Conservation (phyloP, 2,888 invertebrate species). For the Drosophila recens region DNA sequence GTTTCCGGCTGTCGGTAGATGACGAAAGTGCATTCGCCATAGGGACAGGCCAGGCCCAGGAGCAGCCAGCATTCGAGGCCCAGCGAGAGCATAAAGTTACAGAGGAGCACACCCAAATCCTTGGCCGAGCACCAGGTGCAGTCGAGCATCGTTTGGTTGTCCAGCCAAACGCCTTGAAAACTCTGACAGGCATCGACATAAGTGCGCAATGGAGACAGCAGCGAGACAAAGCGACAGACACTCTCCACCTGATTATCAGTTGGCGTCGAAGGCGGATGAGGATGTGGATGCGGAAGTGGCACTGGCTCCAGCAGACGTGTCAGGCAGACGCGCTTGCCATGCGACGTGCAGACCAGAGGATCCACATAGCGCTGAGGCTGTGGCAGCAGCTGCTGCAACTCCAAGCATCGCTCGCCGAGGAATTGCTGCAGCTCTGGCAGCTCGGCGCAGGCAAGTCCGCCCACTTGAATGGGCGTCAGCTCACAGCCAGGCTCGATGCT, state of each 20-base stretch:
- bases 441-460: conserved; percentile 86
- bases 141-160: conserved; percentile 86
- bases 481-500: conserved; percentile 88
- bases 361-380: conserved; percentile 85
- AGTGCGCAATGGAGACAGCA: conserved; percentile 85
- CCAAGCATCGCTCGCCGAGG: conserved; percentile 76
- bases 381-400: conserved; percentile 84
- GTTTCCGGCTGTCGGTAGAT: conserved; percentile 85
- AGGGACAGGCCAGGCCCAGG: conserved; percentile 90
- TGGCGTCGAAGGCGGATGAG: conserved; percentile 85
- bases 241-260: conserved; percentile 84
- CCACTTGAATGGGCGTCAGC: conserved; percentile 81
- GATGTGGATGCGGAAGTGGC: conserved; percentile 84
- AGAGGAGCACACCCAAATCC: conserved; percentile 94
- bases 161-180: conserved; percentile 87
- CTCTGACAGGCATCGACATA: conserved; percentile 78
- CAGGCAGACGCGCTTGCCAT: conserved; percentile 86
- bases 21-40: conserved; percentile 92
- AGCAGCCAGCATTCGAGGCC: conserved; percentile 87
- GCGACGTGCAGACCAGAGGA: conserved; percentile 85
- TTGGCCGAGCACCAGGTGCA: conserved; percentile 92
- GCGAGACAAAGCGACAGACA: conserved; percentile 85
- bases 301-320: conserved; percentile 86
- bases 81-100: conserved; percentile 91
- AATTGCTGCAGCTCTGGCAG: conserved; percentile 84